phyloP scores from a whole-genome alignment of 2,888 invertebrate species.

The Nemurella pictetii region DNA sequence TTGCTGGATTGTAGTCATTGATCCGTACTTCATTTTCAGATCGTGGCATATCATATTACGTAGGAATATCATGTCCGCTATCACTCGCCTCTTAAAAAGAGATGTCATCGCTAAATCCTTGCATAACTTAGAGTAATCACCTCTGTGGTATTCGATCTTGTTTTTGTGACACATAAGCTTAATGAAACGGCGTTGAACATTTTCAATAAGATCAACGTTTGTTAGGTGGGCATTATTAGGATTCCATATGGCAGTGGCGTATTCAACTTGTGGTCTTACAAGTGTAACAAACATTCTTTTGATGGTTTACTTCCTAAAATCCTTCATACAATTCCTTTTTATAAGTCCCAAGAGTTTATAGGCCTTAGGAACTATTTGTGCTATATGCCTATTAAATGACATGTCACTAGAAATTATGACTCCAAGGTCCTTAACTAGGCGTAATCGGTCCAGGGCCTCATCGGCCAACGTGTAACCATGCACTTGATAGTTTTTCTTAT shows the following conservation, averaged over 20 bases:
- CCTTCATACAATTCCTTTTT: background rate
- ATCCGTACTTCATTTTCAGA: constrained; percentile 40
- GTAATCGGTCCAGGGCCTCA: background rate
- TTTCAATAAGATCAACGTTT: background rate
- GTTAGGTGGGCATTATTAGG: background rate
- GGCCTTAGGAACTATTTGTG: background rate
- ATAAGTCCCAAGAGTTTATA: constrained; percentile 8
- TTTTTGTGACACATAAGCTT: background rate
- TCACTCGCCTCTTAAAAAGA: background rate
- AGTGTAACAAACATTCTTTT: background rate
- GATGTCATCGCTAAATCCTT: background rate
- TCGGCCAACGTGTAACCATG: background rate
- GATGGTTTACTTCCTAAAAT: background rate
- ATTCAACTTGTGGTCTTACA: background rate
- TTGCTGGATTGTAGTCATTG: constrained; percentile 45
- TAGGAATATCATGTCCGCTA: background rate
- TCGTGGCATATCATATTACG: constrained; percentile 40
- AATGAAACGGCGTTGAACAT: background rate
- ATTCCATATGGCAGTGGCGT: background rate
- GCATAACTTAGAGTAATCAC: background rate
- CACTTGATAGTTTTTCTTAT: background rate
- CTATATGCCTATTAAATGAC: background rate
- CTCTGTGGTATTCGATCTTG: background rate
- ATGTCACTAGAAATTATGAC: background rate
- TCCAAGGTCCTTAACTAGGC: background rate